A percentile compares a stretch with the other conserved stretches of the same genome.
Conservation (phyloP, 2,113 vertebrate species). For the Syngnathus scovelli region DNA sequence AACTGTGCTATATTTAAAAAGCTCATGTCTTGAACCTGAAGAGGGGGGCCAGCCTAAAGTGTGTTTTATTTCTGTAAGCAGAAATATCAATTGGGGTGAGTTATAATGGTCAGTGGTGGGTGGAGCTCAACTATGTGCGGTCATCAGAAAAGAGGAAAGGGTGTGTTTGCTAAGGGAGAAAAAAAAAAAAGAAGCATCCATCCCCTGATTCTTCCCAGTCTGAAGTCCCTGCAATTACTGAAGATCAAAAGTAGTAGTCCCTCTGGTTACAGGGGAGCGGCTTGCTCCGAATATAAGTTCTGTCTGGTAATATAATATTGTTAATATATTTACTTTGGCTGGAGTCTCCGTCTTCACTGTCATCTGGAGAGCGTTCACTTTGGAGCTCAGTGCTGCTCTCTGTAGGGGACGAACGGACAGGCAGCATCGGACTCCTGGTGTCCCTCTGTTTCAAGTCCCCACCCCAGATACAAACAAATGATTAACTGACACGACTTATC, state of each 20-base stretch:
- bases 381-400: constrained; percentile 51
- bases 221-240: constrained; percentile 48
- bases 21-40: constrained; percentile 6
- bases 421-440: constrained; percentile 78
- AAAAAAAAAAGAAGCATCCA: constrained; percentile 7
- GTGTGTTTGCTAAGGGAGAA: constrained; percentile 25
- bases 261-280: constrained; percentile 33
- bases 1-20: background rate
- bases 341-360: constrained; percentile 60
- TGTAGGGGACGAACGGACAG: constrained; percentile 71
- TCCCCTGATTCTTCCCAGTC: constrained; percentile 41
- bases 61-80: background rate
- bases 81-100: constrained; percentile 34
- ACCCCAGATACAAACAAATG: constrained; percentile 1
- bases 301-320: constrained; percentile 11
- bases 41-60: background rate
- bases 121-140: constrained; percentile 48
- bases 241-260: constrained; percentile 53
- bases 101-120: constrained; percentile 34
- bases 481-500: background rate
- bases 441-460: constrained; percentile 61
- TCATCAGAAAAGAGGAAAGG: constrained; percentile 43
- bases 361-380: constrained; percentile 51
- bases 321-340: constrained; percentile 72
- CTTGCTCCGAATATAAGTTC: constrained; percentile 34